These are phyloP conservation scores for Castor canadensis DNA, from an alignment of 2,113 vertebrate species.

Conservation along the genomic window DNA sequence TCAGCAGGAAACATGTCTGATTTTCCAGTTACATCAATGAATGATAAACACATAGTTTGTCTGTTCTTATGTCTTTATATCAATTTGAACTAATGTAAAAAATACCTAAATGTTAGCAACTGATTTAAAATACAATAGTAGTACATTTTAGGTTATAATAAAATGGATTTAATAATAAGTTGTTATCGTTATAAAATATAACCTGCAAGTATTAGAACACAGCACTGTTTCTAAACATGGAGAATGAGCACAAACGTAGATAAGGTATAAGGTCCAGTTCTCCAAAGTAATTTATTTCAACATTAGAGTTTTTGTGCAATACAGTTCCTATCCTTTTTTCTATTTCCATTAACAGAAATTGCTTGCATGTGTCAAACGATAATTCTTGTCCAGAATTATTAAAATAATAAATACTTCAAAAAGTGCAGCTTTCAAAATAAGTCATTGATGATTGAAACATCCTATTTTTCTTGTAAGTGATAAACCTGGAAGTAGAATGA, in stretches of 20 bases:
- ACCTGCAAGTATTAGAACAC: neutral
- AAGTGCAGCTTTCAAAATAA: neutral
- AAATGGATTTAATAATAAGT: slow-evolving; percentile 27
- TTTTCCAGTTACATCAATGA: slow-evolving; percentile 29
- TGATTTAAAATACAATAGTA: slow-evolving; percentile 18
- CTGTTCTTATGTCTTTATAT: neutral
- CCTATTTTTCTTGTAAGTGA: slow-evolving; percentile 32
- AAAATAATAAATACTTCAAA: slow-evolving; percentile 40
- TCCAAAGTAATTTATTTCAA: slow-evolving; percentile 48
- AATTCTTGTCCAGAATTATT: slow-evolving; percentile 34
- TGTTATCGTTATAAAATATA: slow-evolving; percentile 15
- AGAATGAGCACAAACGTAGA: neutral
- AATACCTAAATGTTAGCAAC: slow-evolving; percentile 5
- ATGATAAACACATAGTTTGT: neutral
- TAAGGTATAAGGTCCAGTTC: neutral
- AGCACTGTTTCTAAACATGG: slow-evolving; percentile 34
- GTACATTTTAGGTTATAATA: neutral
- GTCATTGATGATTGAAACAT: neutral
- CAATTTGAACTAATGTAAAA: neutral
- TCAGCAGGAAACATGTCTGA: slow-evolving; percentile 10
- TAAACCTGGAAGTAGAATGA: neutral
- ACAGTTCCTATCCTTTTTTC: neutral
- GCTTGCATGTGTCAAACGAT: neutral
- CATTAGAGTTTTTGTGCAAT: neutral
- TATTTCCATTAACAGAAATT: slow-evolving; percentile 28